Base-by-base conservation (phyloP, 2,888 invertebrate species). In the Himalopsyche anomala region DNA sequence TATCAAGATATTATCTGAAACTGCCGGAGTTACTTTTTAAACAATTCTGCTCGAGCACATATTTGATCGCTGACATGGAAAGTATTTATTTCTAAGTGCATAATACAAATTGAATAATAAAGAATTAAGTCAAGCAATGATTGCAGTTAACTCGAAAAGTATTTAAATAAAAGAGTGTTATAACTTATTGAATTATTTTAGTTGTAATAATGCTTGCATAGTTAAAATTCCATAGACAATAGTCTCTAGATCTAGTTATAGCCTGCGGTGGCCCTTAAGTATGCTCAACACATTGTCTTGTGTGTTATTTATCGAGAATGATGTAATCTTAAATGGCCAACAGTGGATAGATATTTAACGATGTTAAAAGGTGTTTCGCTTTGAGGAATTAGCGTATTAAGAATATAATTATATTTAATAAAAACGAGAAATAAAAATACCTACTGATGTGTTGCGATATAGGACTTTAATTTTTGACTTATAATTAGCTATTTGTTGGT, bases 151-250 rank as follows among this genome's bases (percentile, higher is more conserved):
- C 19, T 55, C 82, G 54, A 51, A 51, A 19, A 54, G 40, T 82
- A 55, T 36, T 54, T 45, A 28, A 45, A 12, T 51, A 40, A n/a
- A n/a, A 19, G 28, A 55, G 36, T 54, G 55, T 82, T 36, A 36
- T 55, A 51, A 82, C 54, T 82, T 82, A 82, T 82, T 82, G n/a
- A 55, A 54, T 11, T 36, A n/a, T 56, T 40, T 38, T 55, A 82
- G 51, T 55, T 51, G 40, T 55, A 36, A 55, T 54, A 17, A 28
- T 40, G 82, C 82, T 82, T 82, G 51, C 54, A 36, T 82, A 82
- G 82, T 28, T 55, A 12, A 82, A 82, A 82, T 82, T 82, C 82
- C 82, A 82, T 82, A 82, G 82, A 54, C 28, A 45, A 80, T 80
- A 74, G 80, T n/a, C 45, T 15, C n/a, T 51, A 80, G 42, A 45